phyloP scores from a whole-genome alignment of 2,888 invertebrate genomes.

The Eupithecia centaureata region DNA sequence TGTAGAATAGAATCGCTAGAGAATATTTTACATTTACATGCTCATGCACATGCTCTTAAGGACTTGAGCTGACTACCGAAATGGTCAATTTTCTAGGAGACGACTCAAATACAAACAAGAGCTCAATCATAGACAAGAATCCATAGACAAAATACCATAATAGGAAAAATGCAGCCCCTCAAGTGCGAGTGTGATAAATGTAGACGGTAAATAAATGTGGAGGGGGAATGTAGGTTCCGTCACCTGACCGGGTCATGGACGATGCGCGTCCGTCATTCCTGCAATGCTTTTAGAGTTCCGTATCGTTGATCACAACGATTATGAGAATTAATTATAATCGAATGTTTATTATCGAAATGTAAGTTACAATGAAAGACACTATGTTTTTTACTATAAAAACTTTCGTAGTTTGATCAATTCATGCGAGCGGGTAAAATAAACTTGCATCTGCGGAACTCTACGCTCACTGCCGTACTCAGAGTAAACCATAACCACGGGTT shows the following conservation, averaged over 20 bases:
- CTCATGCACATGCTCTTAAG: no score
- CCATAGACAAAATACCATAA: background rate
- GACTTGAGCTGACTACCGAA: no score
- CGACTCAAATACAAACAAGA: background rate
- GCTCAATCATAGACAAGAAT: background rate
- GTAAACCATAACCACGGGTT: conserved; percentile 29
- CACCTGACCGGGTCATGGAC: conserved; percentile 69
- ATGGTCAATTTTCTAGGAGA: no score
- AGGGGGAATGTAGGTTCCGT: no score
- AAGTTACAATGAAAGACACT: background rate
- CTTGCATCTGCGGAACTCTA: conserved; percentile 40
- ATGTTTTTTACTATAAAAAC: no score
- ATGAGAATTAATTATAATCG: background rate
- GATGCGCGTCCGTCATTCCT: conserved; percentile 56
- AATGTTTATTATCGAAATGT: background rate
- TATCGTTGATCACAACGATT: background rate
- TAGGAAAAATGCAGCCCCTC: conserved; percentile 4
- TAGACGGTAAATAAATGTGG: no score
- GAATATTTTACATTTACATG: no score
- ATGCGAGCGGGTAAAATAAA: no score
- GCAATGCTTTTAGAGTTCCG: conserved; percentile 28
- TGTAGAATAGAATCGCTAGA: background rate
- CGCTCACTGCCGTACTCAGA: conserved; percentile 19
- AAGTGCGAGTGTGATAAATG: conserved; percentile 27
- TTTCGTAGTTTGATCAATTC: no score